A percentile compares a stretch with the other conserved stretches of the same genome.
Conservation (phyloP, 1,140 invertebrate genomes). For the Drosophila orena region DNA sequence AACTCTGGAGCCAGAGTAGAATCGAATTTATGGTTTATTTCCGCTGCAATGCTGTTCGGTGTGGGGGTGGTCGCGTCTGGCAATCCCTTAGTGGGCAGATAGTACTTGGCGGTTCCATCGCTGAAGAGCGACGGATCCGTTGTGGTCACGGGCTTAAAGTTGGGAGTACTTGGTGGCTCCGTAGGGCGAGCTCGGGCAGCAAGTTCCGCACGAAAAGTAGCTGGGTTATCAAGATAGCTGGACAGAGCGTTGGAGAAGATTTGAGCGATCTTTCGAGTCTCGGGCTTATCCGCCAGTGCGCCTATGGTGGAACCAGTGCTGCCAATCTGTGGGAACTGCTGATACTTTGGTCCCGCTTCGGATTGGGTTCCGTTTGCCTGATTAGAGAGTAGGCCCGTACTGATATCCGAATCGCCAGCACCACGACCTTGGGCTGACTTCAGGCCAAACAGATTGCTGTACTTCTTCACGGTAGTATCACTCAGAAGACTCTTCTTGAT, state of each 20-base stretch:
- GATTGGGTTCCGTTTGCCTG: slow-evolving; percentile 44
- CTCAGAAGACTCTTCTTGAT: slow-evolving; percentile 86
- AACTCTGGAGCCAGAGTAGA: slow-evolving; percentile 61
- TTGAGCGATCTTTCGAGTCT: slow-evolving; percentile 91
- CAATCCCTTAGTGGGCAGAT: slow-evolving; percentile 74
- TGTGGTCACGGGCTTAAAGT: slow-evolving; percentile 65
- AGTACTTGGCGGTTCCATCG: slow-evolving; percentile 75
- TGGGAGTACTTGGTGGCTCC: slow-evolving; percentile 87
- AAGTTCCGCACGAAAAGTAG: slow-evolving; percentile 90
- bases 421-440: slow-evolving; percentile 38
- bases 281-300: slow-evolving; percentile 86
- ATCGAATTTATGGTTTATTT: slow-evolving; percentile 84
- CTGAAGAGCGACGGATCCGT: slow-evolving; percentile 70
- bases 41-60: slow-evolving; percentile 83
- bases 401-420: slow-evolving; percentile 32
- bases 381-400: slow-evolving; percentile 35
- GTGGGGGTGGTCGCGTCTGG: slow-evolving; percentile 74
- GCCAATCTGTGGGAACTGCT: slow-evolving; percentile 78
- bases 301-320: slow-evolving; percentile 72
- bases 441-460: slow-evolving; percentile 86
- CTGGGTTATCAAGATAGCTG: slow-evolving; percentile 92
- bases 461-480: slow-evolving; percentile 87
- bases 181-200: slow-evolving; percentile 90
- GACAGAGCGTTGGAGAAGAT: slow-evolving; percentile 93
- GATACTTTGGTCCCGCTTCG: slow-evolving; percentile 31